Evolutionary conservation across 53 echinoderm and acorn worm genomes (phyloP).

Genomic region (Echinometra lucunter): DNA sequence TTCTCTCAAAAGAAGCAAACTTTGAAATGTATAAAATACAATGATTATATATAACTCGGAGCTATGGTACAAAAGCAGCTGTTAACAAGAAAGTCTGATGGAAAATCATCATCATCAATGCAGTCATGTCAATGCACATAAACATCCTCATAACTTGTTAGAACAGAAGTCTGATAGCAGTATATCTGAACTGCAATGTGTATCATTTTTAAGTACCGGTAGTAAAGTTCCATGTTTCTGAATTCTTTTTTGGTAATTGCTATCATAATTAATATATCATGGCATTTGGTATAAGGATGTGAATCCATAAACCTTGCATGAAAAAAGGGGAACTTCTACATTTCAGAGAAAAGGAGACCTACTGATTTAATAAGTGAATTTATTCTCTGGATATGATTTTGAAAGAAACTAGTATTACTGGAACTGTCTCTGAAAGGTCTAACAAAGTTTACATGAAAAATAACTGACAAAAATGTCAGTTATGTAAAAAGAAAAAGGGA

Average conservation of each 20-base stretch:
- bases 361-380: neutral
- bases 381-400: neutral
- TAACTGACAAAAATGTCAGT: neutral
- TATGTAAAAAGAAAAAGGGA: neutral
- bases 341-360: neutral
- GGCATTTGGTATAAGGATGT: neutral
- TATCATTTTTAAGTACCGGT: neutral
- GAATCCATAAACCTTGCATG: neutral
- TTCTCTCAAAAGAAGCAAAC: neutral
- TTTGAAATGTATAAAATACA: conserved; percentile 12
- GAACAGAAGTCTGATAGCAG: neutral
- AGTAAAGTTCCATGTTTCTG: too few relatives aligned
- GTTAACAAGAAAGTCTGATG: neutral
- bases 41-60: neutral
- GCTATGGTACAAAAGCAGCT: conserved; percentile 38
- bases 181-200: neutral
- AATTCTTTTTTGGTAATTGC: too few relatives aligned
- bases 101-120: conserved; percentile 2
- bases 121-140: neutral
- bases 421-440: neutral
- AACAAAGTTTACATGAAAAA: neutral
- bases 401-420: neutral
- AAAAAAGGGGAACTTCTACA: neutral
- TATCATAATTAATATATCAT: neutral
- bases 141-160: neutral